Conservation (phyloP, 2,797 vertebrate genomes). For the Dallia pectoralis region DNA sequence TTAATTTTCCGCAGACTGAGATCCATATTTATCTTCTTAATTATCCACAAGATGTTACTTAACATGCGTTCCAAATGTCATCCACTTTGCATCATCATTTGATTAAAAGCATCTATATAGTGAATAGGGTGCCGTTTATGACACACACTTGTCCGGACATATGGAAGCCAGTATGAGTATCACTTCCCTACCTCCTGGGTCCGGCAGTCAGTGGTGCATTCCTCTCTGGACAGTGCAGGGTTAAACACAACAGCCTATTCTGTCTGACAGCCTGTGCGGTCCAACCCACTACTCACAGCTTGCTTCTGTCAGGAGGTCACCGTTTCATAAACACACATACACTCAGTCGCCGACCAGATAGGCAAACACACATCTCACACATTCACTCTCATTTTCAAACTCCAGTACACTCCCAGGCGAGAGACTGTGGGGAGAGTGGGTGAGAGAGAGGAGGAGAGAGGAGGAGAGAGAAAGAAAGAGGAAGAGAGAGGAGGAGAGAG, state of each 20-base stretch:
- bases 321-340: constrained; percentile 30
- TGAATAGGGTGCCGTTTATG: not conserved
- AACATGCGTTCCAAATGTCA: not conserved
- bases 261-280: constrained; percentile 54
- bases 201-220: constrained; percentile 8
- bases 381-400: constrained; percentile 33
- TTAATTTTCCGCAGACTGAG: not conserved
- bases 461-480: not conserved
- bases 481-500: not conserved
- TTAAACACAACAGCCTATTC: constrained; percentile 36
- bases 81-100: not conserved
- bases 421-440: too few species aligned
- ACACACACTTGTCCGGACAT: constrained; percentile 14
- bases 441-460: not conserved
- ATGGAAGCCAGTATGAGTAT: constrained; percentile 16
- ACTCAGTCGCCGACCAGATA: constrained; percentile 21
- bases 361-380: not conserved
- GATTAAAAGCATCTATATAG: not conserved
- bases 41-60: not conserved
- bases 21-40: not conserved
- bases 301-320: constrained; percentile 40
- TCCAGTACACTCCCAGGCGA: constrained; percentile 22
- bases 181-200: constrained; percentile 17
- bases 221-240: constrained; percentile 20
- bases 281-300: constrained; percentile 37